phyloP scores from a whole-genome alignment of 2,888 invertebrate species.

The Caenorhabditis sp. region DNA sequence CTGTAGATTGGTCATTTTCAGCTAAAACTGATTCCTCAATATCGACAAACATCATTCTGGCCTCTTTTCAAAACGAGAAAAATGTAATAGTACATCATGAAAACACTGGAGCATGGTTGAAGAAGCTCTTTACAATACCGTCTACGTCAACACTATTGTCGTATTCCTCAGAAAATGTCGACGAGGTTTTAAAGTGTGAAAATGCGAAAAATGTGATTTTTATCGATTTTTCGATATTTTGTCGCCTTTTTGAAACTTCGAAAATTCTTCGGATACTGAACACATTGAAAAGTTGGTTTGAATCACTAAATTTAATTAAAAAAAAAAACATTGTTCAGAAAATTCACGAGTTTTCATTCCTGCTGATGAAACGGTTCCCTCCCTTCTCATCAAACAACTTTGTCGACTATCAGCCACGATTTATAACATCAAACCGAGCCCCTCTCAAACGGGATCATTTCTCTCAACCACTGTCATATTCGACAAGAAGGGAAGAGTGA shows the following conservation, averaged over 20 bases:
- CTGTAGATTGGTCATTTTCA: background rate
- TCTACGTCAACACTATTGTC: background rate
- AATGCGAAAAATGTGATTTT: constrained; percentile 14
- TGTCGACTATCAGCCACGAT: background rate
- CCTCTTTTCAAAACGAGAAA: constrained; percentile 5
- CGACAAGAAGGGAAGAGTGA: constrained; percentile 27
- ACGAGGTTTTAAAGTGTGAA: background rate
- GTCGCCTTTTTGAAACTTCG: background rate
- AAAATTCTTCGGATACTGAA: constrained; percentile 5
- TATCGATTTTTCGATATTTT: constrained; percentile 18
- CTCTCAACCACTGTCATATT: background rate
- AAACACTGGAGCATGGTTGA: background rate
- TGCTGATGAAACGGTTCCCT: background rate
- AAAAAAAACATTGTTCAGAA: constrained; percentile 5
- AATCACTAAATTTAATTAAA: background rate
- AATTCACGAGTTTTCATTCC: background rate
- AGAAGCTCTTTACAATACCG: background rate
- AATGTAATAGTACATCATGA: constrained; percentile 7
- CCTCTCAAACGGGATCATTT: background rate
- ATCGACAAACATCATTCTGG: background rate
- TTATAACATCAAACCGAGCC: background rate
- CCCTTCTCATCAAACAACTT: background rate
- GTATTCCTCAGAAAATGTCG: background rate
- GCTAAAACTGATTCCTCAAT: constrained; percentile 6
- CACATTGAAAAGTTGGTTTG: constrained; percentile 10